Evolutionary conservation across 2,113 vertebrate species (phyloP).

Genomic region (Oxyruncus cristatus): DNA sequence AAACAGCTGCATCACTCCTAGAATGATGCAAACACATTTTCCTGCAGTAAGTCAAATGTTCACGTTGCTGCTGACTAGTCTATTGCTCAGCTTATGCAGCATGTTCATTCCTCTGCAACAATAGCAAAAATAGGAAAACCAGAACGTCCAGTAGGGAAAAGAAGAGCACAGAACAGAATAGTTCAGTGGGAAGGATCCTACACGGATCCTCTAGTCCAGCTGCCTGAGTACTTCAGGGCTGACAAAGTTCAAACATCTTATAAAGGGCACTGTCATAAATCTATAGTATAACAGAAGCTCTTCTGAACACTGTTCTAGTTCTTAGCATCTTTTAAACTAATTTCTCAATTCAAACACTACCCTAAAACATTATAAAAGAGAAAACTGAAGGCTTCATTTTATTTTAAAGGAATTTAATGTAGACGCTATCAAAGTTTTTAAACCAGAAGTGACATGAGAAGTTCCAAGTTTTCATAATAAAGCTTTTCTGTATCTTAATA

Average conservation of each 20-base stretch:
- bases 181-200: background rate
- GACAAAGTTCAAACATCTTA: background rate
- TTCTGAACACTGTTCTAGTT: background rate
- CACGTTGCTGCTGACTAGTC: background rate
- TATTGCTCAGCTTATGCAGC: background rate
- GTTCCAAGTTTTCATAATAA: background rate
- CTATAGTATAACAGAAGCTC: background rate
- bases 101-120: background rate
- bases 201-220: fast-evolving
- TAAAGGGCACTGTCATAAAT: background rate
- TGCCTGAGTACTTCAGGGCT: background rate
- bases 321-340: background rate
- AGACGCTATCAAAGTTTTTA: background rate
- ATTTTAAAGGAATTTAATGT: background rate
- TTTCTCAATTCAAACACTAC: background rate
- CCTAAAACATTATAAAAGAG: background rate
- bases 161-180: background rate
- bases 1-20: background rate
- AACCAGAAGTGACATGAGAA: background rate
- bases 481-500: background rate
- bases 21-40: background rate
- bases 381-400: background rate
- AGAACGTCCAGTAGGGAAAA: background rate
- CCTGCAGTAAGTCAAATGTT: background rate
- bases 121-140: background rate